Percentiles rank a stretch among this genome's conserved stretches.
phyloP scores from a whole-genome alignment of 2,113 vertebrate genomes.

The Callorhinus ursinus region DNA sequence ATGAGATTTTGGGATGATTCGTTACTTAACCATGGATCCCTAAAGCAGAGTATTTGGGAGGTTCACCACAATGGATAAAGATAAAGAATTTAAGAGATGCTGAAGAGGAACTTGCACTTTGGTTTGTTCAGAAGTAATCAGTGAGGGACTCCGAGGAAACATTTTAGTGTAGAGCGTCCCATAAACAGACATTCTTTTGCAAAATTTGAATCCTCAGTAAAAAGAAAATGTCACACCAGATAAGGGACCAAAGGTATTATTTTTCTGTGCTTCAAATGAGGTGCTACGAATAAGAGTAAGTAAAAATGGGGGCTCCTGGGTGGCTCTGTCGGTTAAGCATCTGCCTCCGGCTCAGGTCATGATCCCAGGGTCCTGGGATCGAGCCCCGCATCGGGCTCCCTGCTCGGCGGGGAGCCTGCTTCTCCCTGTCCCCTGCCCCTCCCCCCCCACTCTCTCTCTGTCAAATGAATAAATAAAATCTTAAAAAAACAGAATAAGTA shows the following conservation, averaged over 20 bases:
- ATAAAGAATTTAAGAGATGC: not conserved
- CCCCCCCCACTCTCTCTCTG: too few species aligned
- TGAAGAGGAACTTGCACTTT: not conserved
- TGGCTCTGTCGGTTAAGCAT: too few species aligned
- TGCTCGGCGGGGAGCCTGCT: too few species aligned
- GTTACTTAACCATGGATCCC: not conserved
- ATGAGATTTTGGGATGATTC: not conserved
- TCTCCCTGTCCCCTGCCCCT: too few species aligned
- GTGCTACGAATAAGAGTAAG: not conserved
- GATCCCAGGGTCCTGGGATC: too few species aligned
- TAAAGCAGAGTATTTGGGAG: not conserved
- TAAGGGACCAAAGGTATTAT: not conserved
- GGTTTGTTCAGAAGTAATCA: not conserved
- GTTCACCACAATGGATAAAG: not conserved
- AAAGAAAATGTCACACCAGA: not conserved
- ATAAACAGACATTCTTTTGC: not conserved
- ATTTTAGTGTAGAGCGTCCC: not conserved
- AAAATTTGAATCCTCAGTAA: not conserved
- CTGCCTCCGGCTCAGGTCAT: too few species aligned
- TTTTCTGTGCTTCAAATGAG: not conserved
- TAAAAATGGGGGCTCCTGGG: not conserved
- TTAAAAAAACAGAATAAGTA: not conserved
- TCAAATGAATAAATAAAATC: too few species aligned
- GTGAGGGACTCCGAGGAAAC: not conserved
- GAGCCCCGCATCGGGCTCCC: too few species aligned